Evolutionary conservation across 23 tunicate genomes (phyloP).

Genomic region (Halocynthia aurantium): DNA sequence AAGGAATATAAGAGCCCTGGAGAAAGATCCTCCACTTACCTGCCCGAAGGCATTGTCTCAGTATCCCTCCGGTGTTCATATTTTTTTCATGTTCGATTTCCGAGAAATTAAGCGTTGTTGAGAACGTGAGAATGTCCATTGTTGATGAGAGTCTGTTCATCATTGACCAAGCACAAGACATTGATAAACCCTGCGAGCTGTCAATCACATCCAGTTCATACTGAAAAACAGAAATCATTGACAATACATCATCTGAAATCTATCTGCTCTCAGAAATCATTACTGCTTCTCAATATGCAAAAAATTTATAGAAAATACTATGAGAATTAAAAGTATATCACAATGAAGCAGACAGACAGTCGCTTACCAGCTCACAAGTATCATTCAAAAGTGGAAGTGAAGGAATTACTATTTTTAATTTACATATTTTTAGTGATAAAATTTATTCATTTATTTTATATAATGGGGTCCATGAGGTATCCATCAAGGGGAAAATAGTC

Average conservation of each 20-base stretch:
- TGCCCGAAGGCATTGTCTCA: conserved; percentile 79
- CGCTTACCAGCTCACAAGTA: too few relatives aligned
- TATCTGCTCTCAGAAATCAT: too few relatives aligned
- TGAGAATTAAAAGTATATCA: too few relatives aligned
- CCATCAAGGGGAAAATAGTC: too few relatives aligned
- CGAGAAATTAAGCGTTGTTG: conserved; percentile 52
- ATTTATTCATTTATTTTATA: too few relatives aligned
- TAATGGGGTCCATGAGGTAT: too few relatives aligned
- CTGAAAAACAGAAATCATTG: conserved; percentile 25
- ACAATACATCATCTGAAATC: not conserved
- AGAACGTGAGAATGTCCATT: conserved; percentile 66
- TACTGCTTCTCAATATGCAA: too few relatives aligned
- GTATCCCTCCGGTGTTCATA: conserved; percentile 83
- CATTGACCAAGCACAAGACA: conserved; percentile 80
- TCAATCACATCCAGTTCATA: conserved; percentile 95
- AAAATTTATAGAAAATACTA: too few relatives aligned
- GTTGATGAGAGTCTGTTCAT: conserved; percentile 54
- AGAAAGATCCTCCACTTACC: conserved; percentile 15
- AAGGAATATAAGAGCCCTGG: not conserved
- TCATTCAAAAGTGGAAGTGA: too few relatives aligned
- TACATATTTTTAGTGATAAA: too few relatives aligned
- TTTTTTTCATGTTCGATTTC: conserved; percentile 91
- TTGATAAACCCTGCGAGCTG: conserved; percentile 76
- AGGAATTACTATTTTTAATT: too few relatives aligned
- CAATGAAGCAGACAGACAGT: too few relatives aligned